phyloP scores from a whole-genome alignment of 30 jellyfish, hydroid and myxozoan species.

The Pelagia noctiluca region DNA sequence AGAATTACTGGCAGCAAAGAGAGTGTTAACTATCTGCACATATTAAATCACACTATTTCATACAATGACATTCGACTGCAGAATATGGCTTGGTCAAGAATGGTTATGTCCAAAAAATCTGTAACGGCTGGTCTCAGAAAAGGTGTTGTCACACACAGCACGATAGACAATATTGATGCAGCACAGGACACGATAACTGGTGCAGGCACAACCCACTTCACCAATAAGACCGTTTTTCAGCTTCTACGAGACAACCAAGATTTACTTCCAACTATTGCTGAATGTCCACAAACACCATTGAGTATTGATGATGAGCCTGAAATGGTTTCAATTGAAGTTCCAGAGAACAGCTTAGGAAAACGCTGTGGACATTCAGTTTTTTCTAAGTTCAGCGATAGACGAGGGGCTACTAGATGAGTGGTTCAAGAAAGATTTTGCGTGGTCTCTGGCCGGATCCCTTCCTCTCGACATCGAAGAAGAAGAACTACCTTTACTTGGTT shows the following conservation, averaged over 20 bases:
- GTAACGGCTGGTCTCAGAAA: not conserved
- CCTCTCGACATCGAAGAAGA: slow-evolving; percentile 23
- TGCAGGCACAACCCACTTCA: slow-evolving; percentile 40
- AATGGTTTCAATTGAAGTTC: not conserved
- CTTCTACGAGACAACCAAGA: not conserved
- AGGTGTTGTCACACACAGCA: slow-evolving; percentile 36
- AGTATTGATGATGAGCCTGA: not conserved
- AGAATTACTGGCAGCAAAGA: slow-evolving; percentile 40
- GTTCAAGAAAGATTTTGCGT: slow-evolving; percentile 45
- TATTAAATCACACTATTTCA: slow-evolving; percentile 10
- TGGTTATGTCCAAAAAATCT: not conserved
- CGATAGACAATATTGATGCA: slow-evolving; percentile 35
- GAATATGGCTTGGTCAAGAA: slow-evolving; percentile 37
- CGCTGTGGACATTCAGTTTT: slow-evolving; percentile 10
- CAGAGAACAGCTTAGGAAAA: slow-evolving; percentile 32
- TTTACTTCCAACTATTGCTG: slow-evolving; percentile 8
- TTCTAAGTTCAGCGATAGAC: slow-evolving; percentile 15
- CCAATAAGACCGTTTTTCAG: slow-evolving; percentile 27
- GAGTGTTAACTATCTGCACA: slow-evolving; percentile 17
- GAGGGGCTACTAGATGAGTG: slow-evolving; percentile 24
- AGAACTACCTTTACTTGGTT: slow-evolving; percentile 33
- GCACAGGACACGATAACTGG: slow-evolving; percentile 39
- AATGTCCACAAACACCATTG: not conserved
- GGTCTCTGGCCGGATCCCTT: slow-evolving; percentile 50
- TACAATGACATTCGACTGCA: slow-evolving; percentile 37